Evolutionary conservation across 2,797 vertebrate genomes (phyloP), one percentile per base, ranked within the genome.

Genomic region (Dicrostonyx torquatus): DNA sequence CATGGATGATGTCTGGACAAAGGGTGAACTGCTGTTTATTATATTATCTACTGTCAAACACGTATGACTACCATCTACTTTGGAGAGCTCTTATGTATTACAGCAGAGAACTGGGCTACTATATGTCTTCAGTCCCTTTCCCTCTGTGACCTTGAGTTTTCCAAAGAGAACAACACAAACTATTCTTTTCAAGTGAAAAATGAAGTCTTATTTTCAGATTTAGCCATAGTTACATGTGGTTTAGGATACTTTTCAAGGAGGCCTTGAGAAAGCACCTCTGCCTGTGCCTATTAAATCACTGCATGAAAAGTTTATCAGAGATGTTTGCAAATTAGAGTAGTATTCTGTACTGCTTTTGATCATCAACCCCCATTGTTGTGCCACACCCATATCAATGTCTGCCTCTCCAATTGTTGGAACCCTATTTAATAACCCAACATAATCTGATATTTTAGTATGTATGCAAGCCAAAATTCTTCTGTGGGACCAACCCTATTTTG

Each of bases 151-250:
- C 55, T 34, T 50, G 34, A 68, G 15, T 68, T 84, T 70, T 75
- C 40, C 45, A 82, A 60, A 77, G 62, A 48, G 24, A 62, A 55
- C 64, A 66, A 55, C 6, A 1, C 11, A 40, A 26, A 26, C 31
- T 64, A 9, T 87, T 82, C 22, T 82, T 93, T 93, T 87, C 45
- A 77, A 34, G n/a, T 77, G 66, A 89, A 83, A 72, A 40, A 72
- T 88, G 26, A 62, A 62, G 60, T 64, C 3, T 43, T 90, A 60
- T 48, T 43, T 7, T 88, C 26, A 77, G 10, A 64, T 37, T 13
- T 92, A 75, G 7, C 75, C 29, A 43, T 7, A 50, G 55, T 62
- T 82, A 75, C 45, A 22, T 48, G 17, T 45, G 37, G 9, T 31
- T 9, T 37, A 55, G 90, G 48, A 83, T 48, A 15, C 66, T 92